These are phyloP conservation scores for Eremophila alpestris DNA, from an alignment of 2,797 vertebrate genomes.

Conservation along the genomic window DNA sequence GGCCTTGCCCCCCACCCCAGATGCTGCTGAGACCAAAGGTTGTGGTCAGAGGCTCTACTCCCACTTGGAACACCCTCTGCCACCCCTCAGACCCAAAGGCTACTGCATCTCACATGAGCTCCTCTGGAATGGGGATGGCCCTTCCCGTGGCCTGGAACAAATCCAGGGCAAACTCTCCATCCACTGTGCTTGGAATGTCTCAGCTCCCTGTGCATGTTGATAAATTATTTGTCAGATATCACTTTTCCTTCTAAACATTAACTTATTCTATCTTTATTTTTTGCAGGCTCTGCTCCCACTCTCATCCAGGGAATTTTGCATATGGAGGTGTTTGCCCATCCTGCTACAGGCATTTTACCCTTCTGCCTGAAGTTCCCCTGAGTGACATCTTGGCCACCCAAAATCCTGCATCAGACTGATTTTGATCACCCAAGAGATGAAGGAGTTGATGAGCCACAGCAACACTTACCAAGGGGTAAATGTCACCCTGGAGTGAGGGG, in stretches of 20 bases:
- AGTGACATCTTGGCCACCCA: neutral
- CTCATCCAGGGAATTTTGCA: neutral
- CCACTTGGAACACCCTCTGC: neutral
- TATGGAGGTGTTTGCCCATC: neutral
- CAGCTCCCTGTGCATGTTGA: neutral
- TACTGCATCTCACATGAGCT: neutral
- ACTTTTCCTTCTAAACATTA: neutral
- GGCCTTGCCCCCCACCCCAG: neutral
- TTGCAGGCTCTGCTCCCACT: neutral
- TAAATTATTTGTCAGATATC: constrained; percentile 17
- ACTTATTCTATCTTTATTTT: neutral
- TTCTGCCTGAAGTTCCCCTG: neutral
- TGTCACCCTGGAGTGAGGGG: neutral
- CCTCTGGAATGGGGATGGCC: no score
- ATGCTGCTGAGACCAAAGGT: constrained; percentile 19
- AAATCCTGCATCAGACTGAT: neutral
- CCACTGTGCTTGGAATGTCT: neutral
- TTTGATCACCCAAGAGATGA: neutral
- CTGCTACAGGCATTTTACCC: neutral
- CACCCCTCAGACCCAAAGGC: neutral
- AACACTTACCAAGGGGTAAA: neutral
- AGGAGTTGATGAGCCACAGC: neutral
- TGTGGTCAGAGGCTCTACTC: neutral
- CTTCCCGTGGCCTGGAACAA: neutral
- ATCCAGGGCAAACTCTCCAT: neutral